phyloP scores from a whole-genome alignment of 2,888 invertebrate species.

The Cataglyphis altisquamis region DNA sequence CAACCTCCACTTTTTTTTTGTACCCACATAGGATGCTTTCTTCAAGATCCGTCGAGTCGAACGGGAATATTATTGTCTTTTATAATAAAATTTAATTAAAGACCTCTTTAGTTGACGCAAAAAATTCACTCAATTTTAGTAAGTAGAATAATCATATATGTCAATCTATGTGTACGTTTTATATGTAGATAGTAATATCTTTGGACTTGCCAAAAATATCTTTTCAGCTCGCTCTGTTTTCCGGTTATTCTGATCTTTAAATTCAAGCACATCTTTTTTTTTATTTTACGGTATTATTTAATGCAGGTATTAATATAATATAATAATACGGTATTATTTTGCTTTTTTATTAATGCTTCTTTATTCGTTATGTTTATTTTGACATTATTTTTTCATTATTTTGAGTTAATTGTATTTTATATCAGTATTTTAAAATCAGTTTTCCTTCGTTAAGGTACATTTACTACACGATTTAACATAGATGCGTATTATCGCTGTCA shows the following conservation, averaged over 20 bases:
- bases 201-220: not conserved
- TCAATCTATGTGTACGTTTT: slow-evolving; percentile 36
- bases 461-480: not conserved
- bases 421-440: not conserved
- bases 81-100: slow-evolving; percentile 39
- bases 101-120: not conserved
- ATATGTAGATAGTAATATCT: slow-evolving; percentile 18
- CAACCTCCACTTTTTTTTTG: slow-evolving; percentile 9
- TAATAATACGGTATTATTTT: too few relatives aligned
- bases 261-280: not conserved
- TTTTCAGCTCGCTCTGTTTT: not conserved
- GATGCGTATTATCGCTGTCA: not conserved
- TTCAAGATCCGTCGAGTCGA: not conserved
- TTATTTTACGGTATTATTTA: slow-evolving; percentile 13
- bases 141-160: not conserved
- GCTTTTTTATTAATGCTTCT: too few relatives aligned
- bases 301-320: not conserved
- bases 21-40: not conserved
- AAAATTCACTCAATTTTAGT: slow-evolving; percentile 25
- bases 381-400: slow-evolving; percentile 3
- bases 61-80: slow-evolving; percentile 23
- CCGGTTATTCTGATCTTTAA: not conserved
- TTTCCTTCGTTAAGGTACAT: not conserved
- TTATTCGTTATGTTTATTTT: not conserved
- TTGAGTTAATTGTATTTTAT: not conserved